Percentiles rank a stretch among this genome's conserved stretches.
Conservation (phyloP, 2,888 invertebrate species). For the Prenolepis imparis region DNA sequence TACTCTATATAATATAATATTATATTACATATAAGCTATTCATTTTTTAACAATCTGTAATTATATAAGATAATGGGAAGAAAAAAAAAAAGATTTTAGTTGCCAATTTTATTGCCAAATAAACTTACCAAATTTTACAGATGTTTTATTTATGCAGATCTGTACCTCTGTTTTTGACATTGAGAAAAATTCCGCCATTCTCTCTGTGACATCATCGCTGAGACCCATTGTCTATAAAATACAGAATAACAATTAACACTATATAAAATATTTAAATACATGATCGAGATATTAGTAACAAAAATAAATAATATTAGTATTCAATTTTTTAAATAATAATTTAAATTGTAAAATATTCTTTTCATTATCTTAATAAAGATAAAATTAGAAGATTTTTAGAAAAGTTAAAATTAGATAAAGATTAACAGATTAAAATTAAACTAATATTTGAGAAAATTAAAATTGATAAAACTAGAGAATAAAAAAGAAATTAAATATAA, state of each 20-base stretch:
- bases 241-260: background rate
- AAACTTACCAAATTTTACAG: background rate
- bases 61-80: background rate
- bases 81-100: background rate
- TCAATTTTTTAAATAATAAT: background rate
- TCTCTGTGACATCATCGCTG: background rate
- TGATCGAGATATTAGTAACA: background rate
- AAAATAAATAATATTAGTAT: background rate
- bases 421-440: background rate
- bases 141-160: constrained; percentile 10
- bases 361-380: background rate
- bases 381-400: background rate
- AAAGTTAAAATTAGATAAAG: background rate
- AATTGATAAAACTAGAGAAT: too few species aligned
- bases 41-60: background rate
- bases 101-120: background rate
- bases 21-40: background rate
- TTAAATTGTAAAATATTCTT: background rate
- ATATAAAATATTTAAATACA: background rate
- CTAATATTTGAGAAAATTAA: background rate
- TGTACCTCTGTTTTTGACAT: background rate
- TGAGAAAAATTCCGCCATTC: background rate
- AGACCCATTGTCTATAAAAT: background rate
- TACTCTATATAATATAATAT: background rate
- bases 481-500: background rate